These are phyloP conservation scores for Accipiter cooperii DNA, from an alignment of 2,113 vertebrate genomes.

Conservation along the genomic window DNA sequence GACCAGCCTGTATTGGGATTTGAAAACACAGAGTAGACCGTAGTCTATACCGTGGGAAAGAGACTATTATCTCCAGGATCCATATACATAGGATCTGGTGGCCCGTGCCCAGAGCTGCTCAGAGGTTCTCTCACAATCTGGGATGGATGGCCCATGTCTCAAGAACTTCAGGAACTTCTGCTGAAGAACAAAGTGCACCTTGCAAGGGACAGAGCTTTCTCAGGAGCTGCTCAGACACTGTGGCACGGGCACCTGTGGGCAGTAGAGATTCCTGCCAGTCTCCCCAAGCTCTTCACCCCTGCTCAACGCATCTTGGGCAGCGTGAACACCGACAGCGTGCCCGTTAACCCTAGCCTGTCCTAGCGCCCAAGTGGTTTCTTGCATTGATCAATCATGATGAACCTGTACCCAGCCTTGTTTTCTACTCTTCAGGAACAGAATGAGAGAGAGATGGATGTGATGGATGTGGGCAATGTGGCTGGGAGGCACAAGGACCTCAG, in stretches of 20 bases:
- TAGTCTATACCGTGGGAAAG: neutral
- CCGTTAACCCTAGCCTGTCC: neutral
- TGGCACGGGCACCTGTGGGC: neutral
- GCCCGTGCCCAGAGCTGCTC: neutral
- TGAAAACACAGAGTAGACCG: neutral
- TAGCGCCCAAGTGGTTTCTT: neutral
- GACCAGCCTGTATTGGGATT: neutral
- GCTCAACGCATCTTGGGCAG: neutral
- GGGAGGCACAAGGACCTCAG: neutral
- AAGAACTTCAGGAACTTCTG: neutral
- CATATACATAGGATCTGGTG: neutral
- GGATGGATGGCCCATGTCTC: neutral
- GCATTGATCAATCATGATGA: neutral
- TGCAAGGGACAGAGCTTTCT: neutral
- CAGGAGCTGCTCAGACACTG: neutral
- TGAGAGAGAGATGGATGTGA: neutral
- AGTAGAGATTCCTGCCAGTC: neutral
- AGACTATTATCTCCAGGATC: neutral
- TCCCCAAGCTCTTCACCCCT: neutral
- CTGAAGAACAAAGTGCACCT: neutral
- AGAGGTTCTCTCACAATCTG: neutral
- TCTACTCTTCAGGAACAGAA: neutral
- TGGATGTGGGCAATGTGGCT: rapidly evolving
- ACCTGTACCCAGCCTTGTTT: neutral
- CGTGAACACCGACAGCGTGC: neutral